These are phyloP conservation scores for Cichlasoma orientale DNA, from an alignment of 2,797 vertebrate species.

Conservation along the genomic window DNA sequence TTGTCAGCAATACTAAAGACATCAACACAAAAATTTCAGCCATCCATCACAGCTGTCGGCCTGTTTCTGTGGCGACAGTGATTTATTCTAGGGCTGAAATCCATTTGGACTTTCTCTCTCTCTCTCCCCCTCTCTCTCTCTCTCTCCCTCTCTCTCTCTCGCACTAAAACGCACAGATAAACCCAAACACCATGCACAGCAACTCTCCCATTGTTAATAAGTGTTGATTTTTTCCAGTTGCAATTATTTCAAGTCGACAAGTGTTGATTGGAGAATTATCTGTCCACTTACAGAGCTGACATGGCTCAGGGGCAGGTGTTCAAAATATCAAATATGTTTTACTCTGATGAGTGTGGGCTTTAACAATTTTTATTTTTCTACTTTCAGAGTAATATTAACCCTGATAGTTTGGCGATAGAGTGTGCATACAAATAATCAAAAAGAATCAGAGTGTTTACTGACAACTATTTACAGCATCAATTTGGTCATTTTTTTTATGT, in stretches of 20 bases:
- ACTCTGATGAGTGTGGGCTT: constrained; percentile 25
- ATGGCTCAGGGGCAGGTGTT: constrained; percentile 52
- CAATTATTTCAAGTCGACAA: constrained; percentile 60
- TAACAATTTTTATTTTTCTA: constrained; percentile 19
- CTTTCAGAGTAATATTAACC: constrained; percentile 17
- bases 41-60: constrained; percentile 85
- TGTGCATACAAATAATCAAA: constrained; percentile 18
- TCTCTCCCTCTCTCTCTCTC: constrained; percentile 37
- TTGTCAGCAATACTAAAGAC: constrained; percentile 87
- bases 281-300: constrained; percentile 55
- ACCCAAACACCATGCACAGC: constrained; percentile 52
- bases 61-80: constrained; percentile 84
- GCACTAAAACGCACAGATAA: constrained; percentile 37
- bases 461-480: constrained; percentile 5
- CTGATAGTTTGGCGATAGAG: constrained; percentile 13
- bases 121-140: constrained; percentile 1
- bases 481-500: not conserved
- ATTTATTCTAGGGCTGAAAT: constrained; percentile 84
- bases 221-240: constrained; percentile 52
- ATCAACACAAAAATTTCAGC: constrained; percentile 85
- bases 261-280: constrained; percentile 67
- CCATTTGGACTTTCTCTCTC: constrained; percentile 77
- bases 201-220: constrained; percentile 58
- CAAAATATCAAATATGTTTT: constrained; percentile 52
- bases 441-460: constrained; percentile 6